Conservation (phyloP, 2,888 invertebrate genomes). For the Drepanosiphum platanoidis region DNA sequence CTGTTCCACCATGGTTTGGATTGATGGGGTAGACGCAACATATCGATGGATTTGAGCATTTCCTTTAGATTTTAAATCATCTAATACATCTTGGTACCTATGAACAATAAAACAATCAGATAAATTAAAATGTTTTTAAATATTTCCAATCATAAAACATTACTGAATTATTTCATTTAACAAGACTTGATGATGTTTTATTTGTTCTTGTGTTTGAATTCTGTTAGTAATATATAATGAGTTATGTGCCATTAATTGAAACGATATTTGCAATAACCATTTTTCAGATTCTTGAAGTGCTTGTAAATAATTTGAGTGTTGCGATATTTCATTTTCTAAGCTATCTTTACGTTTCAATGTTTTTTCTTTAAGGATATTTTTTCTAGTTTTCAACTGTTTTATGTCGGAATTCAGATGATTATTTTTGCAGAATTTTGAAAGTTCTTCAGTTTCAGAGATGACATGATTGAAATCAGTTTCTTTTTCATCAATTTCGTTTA, state of each 20-base stretch:
- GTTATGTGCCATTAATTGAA: conserved; percentile 95
- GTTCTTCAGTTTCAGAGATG: conserved; percentile 78
- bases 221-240: conserved; percentile 90
- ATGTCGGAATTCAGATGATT: conserved; percentile 75
- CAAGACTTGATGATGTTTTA: conserved; percentile 84
- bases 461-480: conserved; percentile 81
- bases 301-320: conserved; percentile 88
- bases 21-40: conserved; percentile 75
- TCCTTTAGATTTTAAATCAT: conserved; percentile 85
- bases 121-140: background rate
- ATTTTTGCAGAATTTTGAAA: conserved; percentile 79
- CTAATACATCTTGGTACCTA: conserved; percentile 81
- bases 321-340: conserved; percentile 83
- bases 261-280: conserved; percentile 93
- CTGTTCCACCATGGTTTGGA: conserved; percentile 81
- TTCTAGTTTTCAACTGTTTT: conserved; percentile 76
- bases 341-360: conserved; percentile 70
- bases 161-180: conserved; percentile 72
- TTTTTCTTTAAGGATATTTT: conserved; percentile 75
- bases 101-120: conserved; percentile 16
- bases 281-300: conserved; percentile 93
- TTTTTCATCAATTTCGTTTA: conserved; percentile 82
- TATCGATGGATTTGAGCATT: conserved; percentile 85
- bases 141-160: conserved; percentile 24
- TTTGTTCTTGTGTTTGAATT: conserved; percentile 89